Evolutionary conservation across 2,113 vertebrate species (phyloP).

Genomic region (Mastomys natalensis): DNA sequence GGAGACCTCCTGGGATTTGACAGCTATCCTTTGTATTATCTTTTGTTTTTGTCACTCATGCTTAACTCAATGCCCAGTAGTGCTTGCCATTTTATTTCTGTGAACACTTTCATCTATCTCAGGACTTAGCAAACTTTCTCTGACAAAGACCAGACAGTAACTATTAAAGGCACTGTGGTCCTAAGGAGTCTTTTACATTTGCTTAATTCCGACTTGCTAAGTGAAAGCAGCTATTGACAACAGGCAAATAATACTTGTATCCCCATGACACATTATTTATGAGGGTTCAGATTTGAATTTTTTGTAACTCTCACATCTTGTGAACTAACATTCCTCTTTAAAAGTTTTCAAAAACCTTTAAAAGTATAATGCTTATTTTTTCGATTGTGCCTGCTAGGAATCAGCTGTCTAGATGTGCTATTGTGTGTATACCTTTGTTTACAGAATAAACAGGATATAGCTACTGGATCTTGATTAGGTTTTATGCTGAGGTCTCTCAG

Average conservation of each 20-base stretch:
- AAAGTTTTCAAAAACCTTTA: background rate
- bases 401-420: background rate
- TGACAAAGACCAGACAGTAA: background rate
- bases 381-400: background rate
- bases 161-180: background rate
- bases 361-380: slow-evolving; percentile 5
- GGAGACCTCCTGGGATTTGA: background rate
- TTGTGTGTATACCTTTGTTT: background rate
- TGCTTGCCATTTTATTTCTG: slow-evolving; percentile 10
- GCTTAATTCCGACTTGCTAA: background rate
- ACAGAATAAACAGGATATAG: background rate
- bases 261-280: background rate
- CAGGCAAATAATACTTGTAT: background rate
- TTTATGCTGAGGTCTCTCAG: slow-evolving; percentile 8
- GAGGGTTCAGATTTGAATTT: slow-evolving; percentile 35
- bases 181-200: background rate
- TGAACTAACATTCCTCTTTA: background rate
- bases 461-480: background rate
- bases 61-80: slow-evolving; percentile 36
- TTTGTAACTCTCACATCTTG: background rate
- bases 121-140: background rate
- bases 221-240: background rate
- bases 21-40: background rate
- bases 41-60: background rate
- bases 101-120: background rate